These are phyloP conservation scores for Phasianus colchicus DNA, from an alignment of 2,113 vertebrate genomes.

Conservation along the genomic window DNA sequence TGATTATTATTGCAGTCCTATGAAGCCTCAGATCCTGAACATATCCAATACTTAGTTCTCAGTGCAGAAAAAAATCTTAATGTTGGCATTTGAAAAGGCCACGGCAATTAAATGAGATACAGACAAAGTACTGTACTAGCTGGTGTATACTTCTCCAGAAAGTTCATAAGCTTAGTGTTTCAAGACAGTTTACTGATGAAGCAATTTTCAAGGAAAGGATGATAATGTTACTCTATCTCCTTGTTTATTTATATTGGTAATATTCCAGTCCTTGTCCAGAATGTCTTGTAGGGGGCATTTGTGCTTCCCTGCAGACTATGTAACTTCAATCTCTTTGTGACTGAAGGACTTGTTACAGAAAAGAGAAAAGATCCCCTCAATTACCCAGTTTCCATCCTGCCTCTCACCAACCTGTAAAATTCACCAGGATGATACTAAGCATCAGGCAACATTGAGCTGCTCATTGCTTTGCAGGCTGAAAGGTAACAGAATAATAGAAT, in stretches of 20 bases:
- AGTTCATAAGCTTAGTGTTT: background rate
- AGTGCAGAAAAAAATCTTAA: background rate
- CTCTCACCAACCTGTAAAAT: background rate
- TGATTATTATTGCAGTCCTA: background rate
- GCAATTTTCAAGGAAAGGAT: background rate
- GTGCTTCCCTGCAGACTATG: background rate
- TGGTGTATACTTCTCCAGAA: background rate
- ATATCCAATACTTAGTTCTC: background rate
- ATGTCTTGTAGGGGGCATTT: background rate
- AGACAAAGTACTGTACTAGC: background rate
- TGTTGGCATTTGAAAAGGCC: constrained; percentile 12
- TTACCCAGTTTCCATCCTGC: background rate
- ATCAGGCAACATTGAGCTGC: background rate
- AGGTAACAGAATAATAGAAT: too few relatives aligned
- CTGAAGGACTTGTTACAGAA: background rate
- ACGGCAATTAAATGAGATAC: background rate
- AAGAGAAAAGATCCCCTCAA: background rate
- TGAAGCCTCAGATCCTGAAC: background rate
- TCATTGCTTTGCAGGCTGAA: background rate
- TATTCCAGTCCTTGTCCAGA: background rate
- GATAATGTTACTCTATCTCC: background rate
- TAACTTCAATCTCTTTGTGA: background rate
- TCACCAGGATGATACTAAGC: background rate
- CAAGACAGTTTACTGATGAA: background rate
- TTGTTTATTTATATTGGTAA: background rate